Percentiles rank a stretch among this genome's conserved stretches.
phyloP scores from a whole-genome alignment of 1,140 invertebrate genomes.

The Melipona quadrifasciata region DNA sequence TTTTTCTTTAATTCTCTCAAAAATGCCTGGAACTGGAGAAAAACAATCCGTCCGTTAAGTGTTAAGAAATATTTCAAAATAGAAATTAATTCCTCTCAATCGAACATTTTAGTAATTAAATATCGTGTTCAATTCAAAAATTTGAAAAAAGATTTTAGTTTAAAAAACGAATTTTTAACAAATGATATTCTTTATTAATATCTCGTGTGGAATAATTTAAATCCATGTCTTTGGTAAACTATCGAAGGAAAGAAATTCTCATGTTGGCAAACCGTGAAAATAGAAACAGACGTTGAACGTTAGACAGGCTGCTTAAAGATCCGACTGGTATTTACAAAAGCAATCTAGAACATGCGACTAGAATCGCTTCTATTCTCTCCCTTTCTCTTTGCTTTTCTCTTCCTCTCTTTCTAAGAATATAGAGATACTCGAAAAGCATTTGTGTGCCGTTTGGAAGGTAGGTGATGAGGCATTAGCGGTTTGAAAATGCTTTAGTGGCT shows the following conservation, averaged over 20 bases:
- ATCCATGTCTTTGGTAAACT: conserved; percentile 44
- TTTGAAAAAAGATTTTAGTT: background rate
- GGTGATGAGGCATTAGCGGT: conserved; percentile 61
- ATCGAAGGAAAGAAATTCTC: conserved; percentile 26
- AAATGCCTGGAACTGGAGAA: background rate
- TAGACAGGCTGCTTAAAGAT: conserved; percentile 26
- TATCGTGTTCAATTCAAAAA: background rate
- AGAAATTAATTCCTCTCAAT: background rate
- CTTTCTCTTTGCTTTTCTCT: conserved; percentile 7
- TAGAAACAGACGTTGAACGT: conserved; percentile 53
- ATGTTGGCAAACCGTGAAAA: conserved; percentile 30
- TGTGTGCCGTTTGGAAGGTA: conserved; percentile 51
- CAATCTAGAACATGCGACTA: conserved; percentile 66
- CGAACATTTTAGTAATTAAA: background rate
- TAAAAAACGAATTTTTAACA: background rate
- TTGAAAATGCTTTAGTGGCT: conserved; percentile 47
- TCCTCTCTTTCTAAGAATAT: conserved; percentile 35
- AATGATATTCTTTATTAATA: no score
- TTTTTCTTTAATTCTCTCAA: no score
- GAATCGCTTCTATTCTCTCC: conserved; percentile 45
- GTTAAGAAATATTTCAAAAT: background rate
- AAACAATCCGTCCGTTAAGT: background rate
- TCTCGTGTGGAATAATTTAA: background rate
- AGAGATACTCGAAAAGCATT: conserved; percentile 59
- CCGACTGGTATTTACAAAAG: conserved; percentile 68